Conservation (phyloP, 2,797 vertebrate genomes). For the Cyprinella venusta region DNA sequence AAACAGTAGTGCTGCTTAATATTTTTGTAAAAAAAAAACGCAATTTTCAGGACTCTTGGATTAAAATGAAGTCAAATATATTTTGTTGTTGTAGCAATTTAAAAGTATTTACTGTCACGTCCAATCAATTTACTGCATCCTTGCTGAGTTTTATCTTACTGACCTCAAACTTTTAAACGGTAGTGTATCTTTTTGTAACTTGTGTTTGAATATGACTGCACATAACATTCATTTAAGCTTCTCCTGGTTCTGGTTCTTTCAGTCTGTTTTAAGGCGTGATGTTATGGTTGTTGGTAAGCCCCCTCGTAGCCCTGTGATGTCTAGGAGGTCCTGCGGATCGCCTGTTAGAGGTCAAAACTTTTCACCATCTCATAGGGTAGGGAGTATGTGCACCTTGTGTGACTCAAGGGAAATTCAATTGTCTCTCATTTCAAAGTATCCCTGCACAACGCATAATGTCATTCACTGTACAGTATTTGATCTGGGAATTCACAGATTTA, state of each 20-base stretch:
- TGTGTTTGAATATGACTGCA: slow-evolving; percentile 24
- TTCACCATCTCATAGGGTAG: slow-evolving; percentile 83
- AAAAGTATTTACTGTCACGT: background rate
- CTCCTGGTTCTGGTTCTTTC: slow-evolving; percentile 60
- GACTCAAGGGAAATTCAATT: slow-evolving; percentile 13
- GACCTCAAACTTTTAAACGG: background rate
- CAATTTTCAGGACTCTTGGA: background rate
- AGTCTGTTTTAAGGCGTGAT: slow-evolving; percentile 68
- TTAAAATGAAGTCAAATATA: background rate
- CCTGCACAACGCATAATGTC: slow-evolving; percentile 20
- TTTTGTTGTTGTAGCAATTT: background rate
- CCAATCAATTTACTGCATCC: background rate
- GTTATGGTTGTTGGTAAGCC: slow-evolving; percentile 84
- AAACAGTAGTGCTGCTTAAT: background rate
- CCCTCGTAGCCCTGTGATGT: slow-evolving; percentile 87
- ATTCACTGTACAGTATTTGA: background rate
- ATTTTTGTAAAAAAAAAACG: background rate
- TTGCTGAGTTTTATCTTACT: background rate
- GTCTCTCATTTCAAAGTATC: slow-evolving; percentile 36
- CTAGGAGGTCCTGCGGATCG: slow-evolving; percentile 80
- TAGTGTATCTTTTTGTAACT: slow-evolving; percentile 2
- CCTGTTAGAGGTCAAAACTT: slow-evolving; percentile 80
- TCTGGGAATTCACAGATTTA: slow-evolving; percentile 12
- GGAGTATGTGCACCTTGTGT: slow-evolving; percentile 62
- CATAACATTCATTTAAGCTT: slow-evolving; percentile 40